These are phyloP conservation scores for Leptodactylus fuscus DNA, from an alignment of 2,113 vertebrate species.

Conservation along the genomic window DNA sequence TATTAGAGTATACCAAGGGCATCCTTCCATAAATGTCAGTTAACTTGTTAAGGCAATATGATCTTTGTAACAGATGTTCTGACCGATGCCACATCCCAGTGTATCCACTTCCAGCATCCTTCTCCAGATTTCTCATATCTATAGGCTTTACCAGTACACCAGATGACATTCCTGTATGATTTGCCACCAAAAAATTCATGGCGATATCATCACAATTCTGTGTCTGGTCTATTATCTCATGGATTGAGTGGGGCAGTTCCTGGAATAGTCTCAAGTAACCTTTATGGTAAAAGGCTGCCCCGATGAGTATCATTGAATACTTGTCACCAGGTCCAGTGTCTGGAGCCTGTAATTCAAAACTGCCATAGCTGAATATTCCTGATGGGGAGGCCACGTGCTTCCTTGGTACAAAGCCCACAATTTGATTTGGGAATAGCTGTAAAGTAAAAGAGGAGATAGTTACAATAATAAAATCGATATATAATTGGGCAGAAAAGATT, in stretches of 20 bases:
- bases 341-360: slow-evolving; percentile 87
- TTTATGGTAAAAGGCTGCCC: slow-evolving; percentile 88
- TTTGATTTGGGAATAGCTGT: slow-evolving; percentile 94
- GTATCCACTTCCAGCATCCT: slow-evolving; percentile 86
- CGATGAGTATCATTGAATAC: slow-evolving; percentile 94
- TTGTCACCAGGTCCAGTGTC: slow-evolving; percentile 82
- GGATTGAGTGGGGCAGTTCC: slow-evolving; percentile 80
- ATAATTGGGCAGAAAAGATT: too few species aligned
- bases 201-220: slow-evolving; percentile 96
- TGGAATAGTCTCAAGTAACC: slow-evolving; percentile 88
- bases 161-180: slow-evolving; percentile 75
- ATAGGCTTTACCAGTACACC: slow-evolving; percentile 92
- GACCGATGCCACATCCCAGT: slow-evolving; percentile 94
- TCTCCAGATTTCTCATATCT: slow-evolving; percentile 89
- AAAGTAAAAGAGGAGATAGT: slow-evolving; percentile 56
- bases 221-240: slow-evolving; percentile 85
- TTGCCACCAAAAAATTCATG: slow-evolving; percentile 89
- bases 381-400: slow-evolving; percentile 86
- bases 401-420: slow-evolving; percentile 94
- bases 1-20: slow-evolving; percentile 91
- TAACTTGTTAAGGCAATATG: slow-evolving; percentile 90
- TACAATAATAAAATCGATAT: too few species aligned
- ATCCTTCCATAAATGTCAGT: slow-evolving; percentile 84
- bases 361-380: slow-evolving; percentile 89
- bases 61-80: slow-evolving; percentile 91